A percentile compares a stretch with the other conserved stretches of the same genome.
These are phyloP conservation scores for Brachionus angularis DNA, from an alignment of 1,140 invertebrate species.

Conservation along the genomic window DNA sequence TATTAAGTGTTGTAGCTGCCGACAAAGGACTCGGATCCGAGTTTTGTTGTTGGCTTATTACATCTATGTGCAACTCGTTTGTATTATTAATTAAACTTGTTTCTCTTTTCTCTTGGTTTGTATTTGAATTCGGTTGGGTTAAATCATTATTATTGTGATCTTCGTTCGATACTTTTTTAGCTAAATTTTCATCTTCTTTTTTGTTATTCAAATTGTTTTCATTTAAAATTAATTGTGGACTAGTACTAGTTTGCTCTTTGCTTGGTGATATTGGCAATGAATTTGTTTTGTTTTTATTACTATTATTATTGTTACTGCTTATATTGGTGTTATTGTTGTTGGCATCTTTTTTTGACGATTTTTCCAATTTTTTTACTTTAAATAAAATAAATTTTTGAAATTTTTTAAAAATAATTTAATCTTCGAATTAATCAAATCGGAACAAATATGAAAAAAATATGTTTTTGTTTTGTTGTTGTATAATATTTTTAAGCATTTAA, in stretches of 20 bases:
- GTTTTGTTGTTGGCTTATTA: too few relatives aligned
- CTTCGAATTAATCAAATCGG: neutral
- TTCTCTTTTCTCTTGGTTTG: neutral
- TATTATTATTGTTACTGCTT: neutral
- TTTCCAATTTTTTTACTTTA: constrained; percentile 38
- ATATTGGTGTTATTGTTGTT: neutral
- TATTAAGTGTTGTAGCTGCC: constrained; percentile 4
- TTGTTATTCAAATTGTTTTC: neutral
- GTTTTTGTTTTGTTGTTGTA: too few relatives aligned
- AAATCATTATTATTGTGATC: neutral
- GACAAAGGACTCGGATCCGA: constrained; percentile 22
- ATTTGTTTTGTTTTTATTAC: too few relatives aligned
- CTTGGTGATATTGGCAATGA: neutral
- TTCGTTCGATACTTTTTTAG: neutral
- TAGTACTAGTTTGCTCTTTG: neutral
- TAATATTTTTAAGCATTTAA: too few relatives aligned
- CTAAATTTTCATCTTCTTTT: neutral
- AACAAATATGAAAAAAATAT: neutral
- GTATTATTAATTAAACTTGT: neutral
- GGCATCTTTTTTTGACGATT: neutral
- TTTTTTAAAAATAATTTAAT: neutral
- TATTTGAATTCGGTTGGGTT: constrained; percentile 3
- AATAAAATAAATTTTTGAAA: constrained; percentile 15
- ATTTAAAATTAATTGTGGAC: neutral
- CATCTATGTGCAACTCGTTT: neutral